Percentiles rank a stretch among this genome's conserved stretches.
Evolutionary conservation across 1,140 invertebrate species (phyloP).

Genomic region (Bombus waltoni): DNA sequence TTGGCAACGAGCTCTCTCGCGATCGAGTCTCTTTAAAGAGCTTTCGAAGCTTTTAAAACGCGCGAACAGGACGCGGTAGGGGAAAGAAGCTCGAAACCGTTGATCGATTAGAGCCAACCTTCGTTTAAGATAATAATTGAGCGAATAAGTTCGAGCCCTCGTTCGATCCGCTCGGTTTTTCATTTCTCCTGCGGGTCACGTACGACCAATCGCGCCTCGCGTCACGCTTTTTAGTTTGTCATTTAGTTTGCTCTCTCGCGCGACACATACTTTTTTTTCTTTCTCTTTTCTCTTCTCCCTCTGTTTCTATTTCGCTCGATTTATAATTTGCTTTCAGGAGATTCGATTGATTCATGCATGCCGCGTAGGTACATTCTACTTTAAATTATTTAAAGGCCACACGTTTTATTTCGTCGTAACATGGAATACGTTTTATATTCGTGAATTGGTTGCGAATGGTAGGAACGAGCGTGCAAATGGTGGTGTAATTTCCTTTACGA

Average conservation of each 20-base stretch:
- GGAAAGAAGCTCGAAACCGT: conserved; percentile 4
- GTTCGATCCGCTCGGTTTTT: not conserved
- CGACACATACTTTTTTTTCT: not conserved
- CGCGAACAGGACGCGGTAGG: not conserved
- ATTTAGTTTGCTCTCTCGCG: not conserved
- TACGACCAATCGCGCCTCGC: not conserved
- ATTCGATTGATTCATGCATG: not conserved
- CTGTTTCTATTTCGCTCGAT: not conserved
- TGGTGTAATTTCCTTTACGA: not conserved
- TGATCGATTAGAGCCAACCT: conserved; percentile 40
- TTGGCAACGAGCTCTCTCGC: not conserved
- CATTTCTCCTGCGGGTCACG: conserved; percentile 11
- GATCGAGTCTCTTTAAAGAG: not conserved
- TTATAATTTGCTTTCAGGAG: not conserved
- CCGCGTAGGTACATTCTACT: not conserved
- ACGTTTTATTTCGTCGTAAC: not conserved
- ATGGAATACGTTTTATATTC: not conserved
- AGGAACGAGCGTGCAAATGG: no score
- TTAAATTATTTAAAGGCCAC: not conserved
- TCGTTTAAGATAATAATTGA: conserved; percentile 52
- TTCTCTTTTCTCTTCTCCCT: not conserved
- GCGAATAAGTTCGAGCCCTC: not conserved
- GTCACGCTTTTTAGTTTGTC: not conserved
- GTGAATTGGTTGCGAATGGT: not conserved
- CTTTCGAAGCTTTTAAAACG: conserved; percentile 30